Evolutionary conservation across 2,113 vertebrate species (phyloP).

Genomic region (Nymphicus hollandicus): DNA sequence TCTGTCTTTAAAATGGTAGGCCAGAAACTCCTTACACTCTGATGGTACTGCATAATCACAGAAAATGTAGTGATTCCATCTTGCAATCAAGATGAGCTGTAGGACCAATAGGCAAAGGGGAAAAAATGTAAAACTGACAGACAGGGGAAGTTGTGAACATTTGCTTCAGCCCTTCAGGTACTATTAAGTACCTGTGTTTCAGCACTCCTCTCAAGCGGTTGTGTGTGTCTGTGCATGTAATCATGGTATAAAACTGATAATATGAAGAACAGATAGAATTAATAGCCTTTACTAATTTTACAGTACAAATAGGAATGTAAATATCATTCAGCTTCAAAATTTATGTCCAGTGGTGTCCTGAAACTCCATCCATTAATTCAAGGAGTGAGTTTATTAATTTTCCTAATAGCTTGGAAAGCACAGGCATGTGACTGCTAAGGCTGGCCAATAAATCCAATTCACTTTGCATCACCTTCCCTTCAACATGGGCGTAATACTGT

Average conservation of each 20-base stretch:
- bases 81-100: neutral
- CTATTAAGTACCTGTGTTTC: neutral
- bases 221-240: constrained; percentile 53
- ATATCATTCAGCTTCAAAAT: constrained; percentile 49
- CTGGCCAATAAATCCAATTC: neutral
- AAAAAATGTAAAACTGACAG: constrained; percentile 4
- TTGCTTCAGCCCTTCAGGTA: constrained; percentile 11
- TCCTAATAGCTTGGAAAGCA: constrained; percentile 33
- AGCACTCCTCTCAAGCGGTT: constrained; percentile 41
- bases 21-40: neutral
- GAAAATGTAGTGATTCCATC: neutral
- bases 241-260: constrained; percentile 30
- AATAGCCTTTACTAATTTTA: constrained; percentile 62
- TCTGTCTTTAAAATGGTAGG: neutral
- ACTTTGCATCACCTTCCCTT: neutral
- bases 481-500: neutral
- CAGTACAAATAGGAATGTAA: constrained; percentile 51
- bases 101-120: neutral
- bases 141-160: neutral
- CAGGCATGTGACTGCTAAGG: neutral
- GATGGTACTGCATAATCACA: neutral
- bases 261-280: constrained; percentile 44
- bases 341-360: constrained; percentile 29
- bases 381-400: constrained; percentile 49
- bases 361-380: constrained; percentile 51